phyloP scores from a whole-genome alignment of 1,140 invertebrate species.

The Zaprionus capensis region DNA sequence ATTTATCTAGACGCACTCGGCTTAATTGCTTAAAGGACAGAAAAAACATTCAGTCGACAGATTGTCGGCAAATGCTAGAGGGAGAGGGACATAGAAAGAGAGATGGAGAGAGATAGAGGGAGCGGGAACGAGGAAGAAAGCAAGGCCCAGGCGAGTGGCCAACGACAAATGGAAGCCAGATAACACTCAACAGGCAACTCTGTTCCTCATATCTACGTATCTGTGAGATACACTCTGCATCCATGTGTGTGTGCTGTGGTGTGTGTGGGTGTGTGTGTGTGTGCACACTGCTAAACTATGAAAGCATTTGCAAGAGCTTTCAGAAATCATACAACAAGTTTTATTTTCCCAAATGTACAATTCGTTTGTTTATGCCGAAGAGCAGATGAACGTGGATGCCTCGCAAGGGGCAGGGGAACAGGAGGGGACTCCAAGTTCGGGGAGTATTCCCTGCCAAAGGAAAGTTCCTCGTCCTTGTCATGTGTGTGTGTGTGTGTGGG shows the following conservation, averaged over 20 bases:
- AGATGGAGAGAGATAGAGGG: not conserved
- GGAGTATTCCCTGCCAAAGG: not conserved
- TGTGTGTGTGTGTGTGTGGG: not conserved
- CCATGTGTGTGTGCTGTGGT: not conserved
- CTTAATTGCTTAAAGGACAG: slow-evolving; percentile 57
- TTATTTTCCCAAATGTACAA: slow-evolving; percentile 4
- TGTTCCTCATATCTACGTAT: not conserved
- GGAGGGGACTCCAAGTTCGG: not conserved
- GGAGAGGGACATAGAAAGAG: not conserved
- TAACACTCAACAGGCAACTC: slow-evolving; percentile 7
- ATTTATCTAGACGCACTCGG: slow-evolving; percentile 53
- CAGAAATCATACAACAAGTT: slow-evolving; percentile 7
- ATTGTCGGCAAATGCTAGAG: not conserved
- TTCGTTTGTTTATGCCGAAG: slow-evolving; percentile 1
- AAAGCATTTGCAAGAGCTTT: slow-evolving; percentile 3
- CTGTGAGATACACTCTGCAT: not conserved
- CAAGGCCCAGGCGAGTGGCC: slow-evolving; percentile 2
- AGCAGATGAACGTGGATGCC: not conserved
- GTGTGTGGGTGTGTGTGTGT: not conserved
- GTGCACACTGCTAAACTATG: slow-evolving; percentile 2
- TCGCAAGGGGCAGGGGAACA: not conserved
- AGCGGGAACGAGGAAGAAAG: not conserved
- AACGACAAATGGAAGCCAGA: slow-evolving; percentile 9
- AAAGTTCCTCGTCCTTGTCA: not conserved
- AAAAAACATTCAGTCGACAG: not conserved